A percentile compares a stretch with the other conserved stretches of the same genome.
Evolutionary conservation across 64 coral and sea anemone species (phyloP).

Genomic region (Montipora efflorescens): DNA sequence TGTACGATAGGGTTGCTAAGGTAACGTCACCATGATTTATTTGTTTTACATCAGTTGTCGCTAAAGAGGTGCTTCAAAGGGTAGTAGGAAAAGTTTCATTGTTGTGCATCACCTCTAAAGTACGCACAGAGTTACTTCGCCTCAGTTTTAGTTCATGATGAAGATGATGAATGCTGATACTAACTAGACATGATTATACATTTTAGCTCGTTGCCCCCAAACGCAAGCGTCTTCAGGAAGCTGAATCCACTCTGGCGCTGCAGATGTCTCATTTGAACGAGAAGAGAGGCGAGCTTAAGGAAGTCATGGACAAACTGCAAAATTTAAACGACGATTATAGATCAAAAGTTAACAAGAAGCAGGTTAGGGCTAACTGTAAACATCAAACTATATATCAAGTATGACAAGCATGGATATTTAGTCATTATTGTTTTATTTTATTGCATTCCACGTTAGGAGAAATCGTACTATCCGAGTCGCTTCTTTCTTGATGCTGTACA

Average conservation of each 20-base stretch:
- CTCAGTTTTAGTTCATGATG: too few relatives aligned
- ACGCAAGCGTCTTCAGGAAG: slow-evolving; percentile 84
- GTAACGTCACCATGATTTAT: slow-evolving; percentile 30
- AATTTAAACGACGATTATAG: slow-evolving; percentile 94
- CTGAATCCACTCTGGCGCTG: slow-evolving; percentile 73
- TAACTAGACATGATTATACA: not conserved
- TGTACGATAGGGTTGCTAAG: slow-evolving; percentile 99
- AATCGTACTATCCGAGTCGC: too few relatives aligned
- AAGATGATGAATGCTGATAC: not conserved
- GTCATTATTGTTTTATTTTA: too few relatives aligned
- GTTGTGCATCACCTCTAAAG: too few relatives aligned
- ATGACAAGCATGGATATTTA: too few relatives aligned
- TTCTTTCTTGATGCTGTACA: too few relatives aligned
- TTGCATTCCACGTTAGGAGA: too few relatives aligned
- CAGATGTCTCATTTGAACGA: slow-evolving; percentile 95
- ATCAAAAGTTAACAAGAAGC: slow-evolving; percentile 90
- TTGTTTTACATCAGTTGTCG: not conserved
- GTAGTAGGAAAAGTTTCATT: too few relatives aligned
- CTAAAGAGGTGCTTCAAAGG: too few relatives aligned
- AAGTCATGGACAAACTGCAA: slow-evolving; percentile 90
- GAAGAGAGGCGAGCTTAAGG: slow-evolving; percentile 80
- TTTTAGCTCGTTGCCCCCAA: slow-evolving; percentile 91
- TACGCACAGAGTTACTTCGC: too few relatives aligned
- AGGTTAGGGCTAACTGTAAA: not conserved
- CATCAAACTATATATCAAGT: too few relatives aligned